A percentile compares a stretch with the other conserved stretches of the same genome.
Evolutionary conservation across 2,888 invertebrate species (phyloP).

Genomic region (Alcis repandata): DNA sequence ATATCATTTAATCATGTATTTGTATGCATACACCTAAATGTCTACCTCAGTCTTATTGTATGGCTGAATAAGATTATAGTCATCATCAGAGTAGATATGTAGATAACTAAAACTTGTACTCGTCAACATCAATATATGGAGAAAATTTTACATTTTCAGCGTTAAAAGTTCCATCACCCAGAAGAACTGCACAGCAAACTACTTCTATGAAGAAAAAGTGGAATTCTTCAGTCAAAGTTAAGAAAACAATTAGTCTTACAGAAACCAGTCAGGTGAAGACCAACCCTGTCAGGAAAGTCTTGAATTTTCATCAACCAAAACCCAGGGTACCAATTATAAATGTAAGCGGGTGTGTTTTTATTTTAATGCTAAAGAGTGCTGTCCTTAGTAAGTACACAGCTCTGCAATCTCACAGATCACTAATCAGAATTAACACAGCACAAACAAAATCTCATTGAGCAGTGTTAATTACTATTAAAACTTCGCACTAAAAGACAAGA

Average conservation of each 20-base stretch:
- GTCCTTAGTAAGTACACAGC: too few relatives aligned
- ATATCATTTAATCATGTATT: too few relatives aligned
- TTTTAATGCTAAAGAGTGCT: too few relatives aligned
- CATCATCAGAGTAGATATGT: not conserved
- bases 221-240: slow-evolving; percentile 77
- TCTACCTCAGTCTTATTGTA: too few relatives aligned
- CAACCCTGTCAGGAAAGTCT: slow-evolving; percentile 73
- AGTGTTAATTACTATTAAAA: too few relatives aligned
- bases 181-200: slow-evolving; percentile 47
- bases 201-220: slow-evolving; percentile 67
- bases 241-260: slow-evolving; percentile 67
- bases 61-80: not conserved
- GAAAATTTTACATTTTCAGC: slow-evolving; percentile 56
- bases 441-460: too few relatives aligned
- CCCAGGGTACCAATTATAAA: slow-evolving; percentile 37
- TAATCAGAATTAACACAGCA: too few relatives aligned
- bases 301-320: slow-evolving; percentile 69
- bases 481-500: too few relatives aligned
- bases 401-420: too few relatives aligned
- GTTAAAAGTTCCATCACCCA: slow-evolving; percentile 59
- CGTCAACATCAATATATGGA: not conserved
- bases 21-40: too few relatives aligned
- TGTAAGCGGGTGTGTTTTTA: too few relatives aligned
- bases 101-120: too few relatives aligned
- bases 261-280: slow-evolving; percentile 64